These are phyloP conservation scores for Listronotus oregonensis DNA, from an alignment of 1,140 invertebrate genomes.

Conservation along the genomic window DNA sequence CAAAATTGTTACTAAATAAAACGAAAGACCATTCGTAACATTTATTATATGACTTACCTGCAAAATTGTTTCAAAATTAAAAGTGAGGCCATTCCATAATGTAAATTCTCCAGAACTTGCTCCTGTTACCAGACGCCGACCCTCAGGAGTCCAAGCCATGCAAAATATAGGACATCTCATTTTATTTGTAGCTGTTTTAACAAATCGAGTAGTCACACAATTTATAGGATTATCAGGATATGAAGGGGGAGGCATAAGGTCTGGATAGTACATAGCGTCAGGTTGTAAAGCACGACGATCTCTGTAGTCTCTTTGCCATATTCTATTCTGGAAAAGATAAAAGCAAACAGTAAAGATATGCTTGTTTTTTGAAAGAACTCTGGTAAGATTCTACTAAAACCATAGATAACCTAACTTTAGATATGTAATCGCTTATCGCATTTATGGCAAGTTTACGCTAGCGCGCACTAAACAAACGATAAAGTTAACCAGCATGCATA, in stretches of 20 bases:
- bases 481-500: no score
- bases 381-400: no score
- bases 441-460: no score
- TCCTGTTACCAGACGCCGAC: conserved; percentile 94
- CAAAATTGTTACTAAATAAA: no score
- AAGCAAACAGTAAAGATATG: neutral
- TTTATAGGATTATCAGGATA: conserved; percentile 95
- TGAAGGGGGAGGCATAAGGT: conserved; percentile 85
- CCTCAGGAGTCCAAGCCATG: conserved; percentile 99
- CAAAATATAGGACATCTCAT: conserved; percentile 99
- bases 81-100: conserved; percentile 98
- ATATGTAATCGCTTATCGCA: no score
- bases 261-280: conserved; percentile 87
- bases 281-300: conserved; percentile 87
- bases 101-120: conserved; percentile 99
- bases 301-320: conserved; percentile 91
- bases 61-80: conserved; percentile 99
- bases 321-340: conserved; percentile 69
- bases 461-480: no score
- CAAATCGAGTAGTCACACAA: conserved; percentile 94
- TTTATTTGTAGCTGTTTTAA: conserved; percentile 99
- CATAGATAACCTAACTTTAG: no score
- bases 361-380: no score
- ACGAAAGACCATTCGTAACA: no score
- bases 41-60: conserved; percentile 76